Evolutionary conservation across 2,113 vertebrate species (phyloP), one percentile per base, ranked within the genome.

Genomic region (Erythrolamprus reginae): DNA sequence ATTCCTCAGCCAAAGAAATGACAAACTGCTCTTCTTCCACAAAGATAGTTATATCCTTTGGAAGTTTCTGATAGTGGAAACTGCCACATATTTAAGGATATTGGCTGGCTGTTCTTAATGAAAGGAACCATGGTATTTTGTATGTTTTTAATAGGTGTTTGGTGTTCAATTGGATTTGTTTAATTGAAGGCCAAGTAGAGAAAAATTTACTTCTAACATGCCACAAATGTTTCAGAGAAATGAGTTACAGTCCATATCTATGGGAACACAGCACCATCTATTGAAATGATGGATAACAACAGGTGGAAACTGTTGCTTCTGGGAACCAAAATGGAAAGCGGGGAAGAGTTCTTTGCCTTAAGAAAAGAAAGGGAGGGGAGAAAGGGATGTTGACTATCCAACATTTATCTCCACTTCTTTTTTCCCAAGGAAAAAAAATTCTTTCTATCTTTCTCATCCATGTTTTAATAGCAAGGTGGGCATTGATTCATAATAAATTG

Each of bases 231-330:
- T 51, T 33, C 47, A 90, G 82, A 88, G 65, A 58, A 82, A 87
- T 92, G 42, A 50, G 86, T 89, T 88, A 3, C 45, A 70, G 89
- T 82, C 3, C 89, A 23, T 13, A 92, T 95, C 93, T 89, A 51
- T 87, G 94, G 93, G 93, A 95, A 90, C 96, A 97, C 93, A 97
- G 95, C 93, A 95, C 97, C 97, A 96, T 95, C 97, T 97, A 96
- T 95, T 95, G 97, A 96, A 89, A 93, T 91, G 85, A 77, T 56
- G 19, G 88, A 84, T 93, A 95, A 94, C 51, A 93, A 87, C 95
- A 90, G 93, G 94, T 93, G 52, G 70, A 89, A 83, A 91, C 88
- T 90, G 89, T 70, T 90, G 82, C 82, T 65, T 15, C 38, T 88
- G n/a, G 53, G 61, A 93, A 50, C 28, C 52, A 91, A 12, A 15